Base-by-base conservation (phyloP, 1,140 invertebrate genomes). In the Bombus huntii region DNA sequence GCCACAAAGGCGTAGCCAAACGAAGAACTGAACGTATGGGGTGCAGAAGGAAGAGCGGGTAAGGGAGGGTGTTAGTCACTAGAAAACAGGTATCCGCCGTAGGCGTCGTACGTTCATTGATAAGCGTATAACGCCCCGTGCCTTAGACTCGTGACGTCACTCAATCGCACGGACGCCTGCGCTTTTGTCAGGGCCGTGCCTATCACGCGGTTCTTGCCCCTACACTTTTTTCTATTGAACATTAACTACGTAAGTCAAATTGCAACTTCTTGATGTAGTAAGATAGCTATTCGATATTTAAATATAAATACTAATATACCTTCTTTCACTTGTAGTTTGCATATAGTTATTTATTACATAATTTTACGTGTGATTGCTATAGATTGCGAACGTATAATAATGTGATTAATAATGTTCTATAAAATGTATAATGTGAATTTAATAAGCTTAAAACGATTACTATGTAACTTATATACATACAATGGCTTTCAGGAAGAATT, bases 41-140 rank as follows among this genome's bases (percentile, higher is more conserved):
- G 72, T 77, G 78, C 62, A 59, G 78, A 76, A 83, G 85, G 79
- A 83, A 89, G 87, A 83, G 86, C 68, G 91, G 86, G 88, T 75
- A 87, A 88, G 82, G 87, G 84, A 84, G 90, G 86, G 92, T 87
- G 89, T 87, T 91, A 84, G 91, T 81, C 85, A 89, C 76, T 89
- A 88, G 89, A 92, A 92, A 93, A 93, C 92, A 92, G 90, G 83
- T 90, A 91, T 91, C 85, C 83, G 87, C 89, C 92, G 90, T 92
- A 93, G 92, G 92, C 93, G 91, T 94, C 91, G 92, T 94, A 94
- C 93, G 93, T 94, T 94, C 93, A 94, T 94, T 94, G 93, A 94
- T 94, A 94, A 94, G 92, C 92, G 92, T 93, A 90, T 93, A 92
- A 88, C 89, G 86, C 92, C 87, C 89, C 87, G 81, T 86, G 62